A percentile compares a stretch with the other conserved stretches of the same genome.
Evolutionary conservation across 2,113 vertebrate genomes (phyloP).

Genomic region (Calyptommatus sinebrachiatus): DNA sequence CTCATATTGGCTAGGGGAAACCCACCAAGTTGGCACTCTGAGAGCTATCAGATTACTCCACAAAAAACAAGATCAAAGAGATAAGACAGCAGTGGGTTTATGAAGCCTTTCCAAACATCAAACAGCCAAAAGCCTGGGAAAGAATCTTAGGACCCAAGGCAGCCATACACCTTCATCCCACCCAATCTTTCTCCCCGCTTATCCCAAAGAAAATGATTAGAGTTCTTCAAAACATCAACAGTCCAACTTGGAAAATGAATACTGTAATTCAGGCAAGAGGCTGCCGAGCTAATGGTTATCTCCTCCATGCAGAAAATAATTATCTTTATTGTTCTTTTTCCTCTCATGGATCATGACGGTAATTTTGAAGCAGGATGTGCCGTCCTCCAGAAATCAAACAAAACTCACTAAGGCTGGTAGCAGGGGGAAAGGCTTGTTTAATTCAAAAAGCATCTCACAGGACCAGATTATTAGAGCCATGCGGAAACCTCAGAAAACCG

Average conservation of each 20-base stretch:
- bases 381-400: not conserved
- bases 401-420: not conserved
- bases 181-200: not conserved
- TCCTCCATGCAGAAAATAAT: conserved; percentile 1
- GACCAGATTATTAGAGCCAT: not conserved
- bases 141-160: conserved; percentile 24
- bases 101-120: conserved; percentile 32
- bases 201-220: conserved; percentile 12
- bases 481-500: no score
- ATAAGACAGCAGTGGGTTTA: conserved; percentile 26
- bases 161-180: conserved; percentile 27
- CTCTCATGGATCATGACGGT: not conserved
- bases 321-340: not conserved
- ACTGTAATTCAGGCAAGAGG: not conserved
- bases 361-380: conserved; percentile 43
- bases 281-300: conserved; percentile 14
- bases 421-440: not conserved
- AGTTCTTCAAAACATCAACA: conserved; percentile 20
- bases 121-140: conserved; percentile 37
- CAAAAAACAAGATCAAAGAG: conserved; percentile 31
- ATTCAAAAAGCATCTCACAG: conserved; percentile 5
- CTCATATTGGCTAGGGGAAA: conserved; percentile 27
- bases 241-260: conserved; percentile 40
- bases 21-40: conserved; percentile 2
- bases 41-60: conserved; percentile 21